phyloP scores from a whole-genome alignment of 2,888 invertebrate species.

The Spodoptera littoralis region DNA sequence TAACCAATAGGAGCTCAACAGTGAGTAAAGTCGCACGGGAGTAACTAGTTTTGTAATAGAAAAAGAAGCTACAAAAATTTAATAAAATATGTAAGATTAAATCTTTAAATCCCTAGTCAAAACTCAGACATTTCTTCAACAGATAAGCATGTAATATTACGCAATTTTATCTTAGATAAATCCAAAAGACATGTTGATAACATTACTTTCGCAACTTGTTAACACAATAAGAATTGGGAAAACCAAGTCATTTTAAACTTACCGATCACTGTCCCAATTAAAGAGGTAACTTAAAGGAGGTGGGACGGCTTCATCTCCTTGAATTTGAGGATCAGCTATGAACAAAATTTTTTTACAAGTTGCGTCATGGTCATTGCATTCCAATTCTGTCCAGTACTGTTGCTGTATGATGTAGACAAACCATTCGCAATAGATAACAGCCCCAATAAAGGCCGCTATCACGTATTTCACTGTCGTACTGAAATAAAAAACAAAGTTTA shows the following conservation, averaged over 20 bases:
- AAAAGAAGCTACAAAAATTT: too few species aligned
- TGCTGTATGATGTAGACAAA: conserved; percentile 82
- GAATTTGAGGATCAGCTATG: conserved; percentile 97
- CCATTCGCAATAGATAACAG: conserved; percentile 88
- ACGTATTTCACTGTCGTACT: conserved; percentile 77
- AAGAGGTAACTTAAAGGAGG: conserved; percentile 91
- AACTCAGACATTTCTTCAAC: background rate
- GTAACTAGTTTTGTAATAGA: too few species aligned
- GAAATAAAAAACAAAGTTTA: conserved; percentile 45
- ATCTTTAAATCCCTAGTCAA: background rate
- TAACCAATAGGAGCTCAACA: too few species aligned
- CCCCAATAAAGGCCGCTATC: conserved; percentile 66
- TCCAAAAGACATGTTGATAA: conserved; percentile 8
- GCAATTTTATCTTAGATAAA: conserved; percentile 29
- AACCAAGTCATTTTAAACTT: conserved; percentile 51
- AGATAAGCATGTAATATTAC: conserved; percentile 19
- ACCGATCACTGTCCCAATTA: conserved; percentile 97
- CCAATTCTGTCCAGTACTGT: conserved; percentile 78
- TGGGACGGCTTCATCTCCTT: conserved; percentile 93
- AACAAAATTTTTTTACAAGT: conserved; percentile 91
- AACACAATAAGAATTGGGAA: background rate
- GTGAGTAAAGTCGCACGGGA: too few species aligned
- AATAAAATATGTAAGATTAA: too few species aligned
- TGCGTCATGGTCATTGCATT: conserved; percentile 78
- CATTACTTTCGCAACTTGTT: background rate